Percentiles rank a stretch among this genome's conserved stretches.
These are phyloP conservation scores for Metridium senile DNA, from an alignment of 92 coral and sea anemone genomes.

Conservation along the genomic window DNA sequence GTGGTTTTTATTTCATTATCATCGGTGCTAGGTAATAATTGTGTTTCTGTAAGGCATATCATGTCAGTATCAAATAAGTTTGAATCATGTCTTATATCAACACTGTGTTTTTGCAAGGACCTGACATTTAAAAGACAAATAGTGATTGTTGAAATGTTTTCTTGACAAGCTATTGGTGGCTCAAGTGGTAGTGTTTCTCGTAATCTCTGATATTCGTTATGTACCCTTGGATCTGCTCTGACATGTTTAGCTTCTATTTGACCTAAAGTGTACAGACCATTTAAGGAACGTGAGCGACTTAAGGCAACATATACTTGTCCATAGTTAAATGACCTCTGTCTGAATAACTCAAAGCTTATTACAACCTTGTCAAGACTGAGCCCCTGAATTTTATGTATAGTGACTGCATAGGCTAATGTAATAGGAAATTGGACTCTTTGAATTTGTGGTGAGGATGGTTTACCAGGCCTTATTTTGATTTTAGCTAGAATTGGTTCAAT, in stretches of 20 bases:
- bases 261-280: conserved; percentile 57
- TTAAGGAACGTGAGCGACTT: conserved; percentile 52
- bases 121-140: background rate
- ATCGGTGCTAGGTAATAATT: background rate
- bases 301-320: conserved; percentile 52
- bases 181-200: conserved; percentile 22
- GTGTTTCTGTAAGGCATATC: background rate
- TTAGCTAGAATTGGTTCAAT: conserved; percentile 49
- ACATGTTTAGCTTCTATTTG: background rate
- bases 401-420: conserved; percentile 11
- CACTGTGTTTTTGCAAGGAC: conserved; percentile 59
- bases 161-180: conserved; percentile 31
- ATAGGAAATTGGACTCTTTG: conserved; percentile 6
- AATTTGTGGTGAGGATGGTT: background rate
- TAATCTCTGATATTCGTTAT: background rate
- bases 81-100: conserved; percentile 45
- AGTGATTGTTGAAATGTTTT: conserved; percentile 21
- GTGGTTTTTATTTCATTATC: conserved; percentile 32
- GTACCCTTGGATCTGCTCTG: conserved; percentile 16
- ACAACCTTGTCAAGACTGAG: conserved; percentile 50
- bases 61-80: conserved; percentile 39
- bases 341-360: conserved; percentile 49
- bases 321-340: background rate
- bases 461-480: background rate
- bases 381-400: conserved; percentile 73